phyloP scores from a whole-genome alignment of 2,797 vertebrate genomes.

The Gallinago nigripennis region DNA sequence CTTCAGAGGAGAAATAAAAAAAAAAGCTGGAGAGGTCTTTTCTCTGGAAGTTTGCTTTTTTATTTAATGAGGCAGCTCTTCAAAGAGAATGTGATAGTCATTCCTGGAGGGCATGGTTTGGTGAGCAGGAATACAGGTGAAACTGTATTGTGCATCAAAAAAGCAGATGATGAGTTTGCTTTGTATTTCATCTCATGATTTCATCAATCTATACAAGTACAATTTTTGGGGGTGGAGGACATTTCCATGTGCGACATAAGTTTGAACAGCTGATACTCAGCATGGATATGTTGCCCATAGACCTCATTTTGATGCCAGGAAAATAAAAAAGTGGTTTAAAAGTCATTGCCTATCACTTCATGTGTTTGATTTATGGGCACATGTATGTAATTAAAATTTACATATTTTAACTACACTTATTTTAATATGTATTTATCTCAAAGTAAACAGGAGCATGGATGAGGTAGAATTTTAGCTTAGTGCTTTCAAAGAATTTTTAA shows the following conservation, averaged over 20 bases:
- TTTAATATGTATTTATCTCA: background rate
- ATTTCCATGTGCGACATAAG: constrained; percentile 10
- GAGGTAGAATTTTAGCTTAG: background rate
- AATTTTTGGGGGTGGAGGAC: background rate
- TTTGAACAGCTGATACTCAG: constrained; percentile 61
- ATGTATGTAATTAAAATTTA: background rate
- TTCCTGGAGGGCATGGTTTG: constrained; percentile 65
- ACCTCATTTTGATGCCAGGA: constrained; percentile 31
- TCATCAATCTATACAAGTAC: background rate
- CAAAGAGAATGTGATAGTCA: constrained; percentile 60
- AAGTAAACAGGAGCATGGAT: background rate
- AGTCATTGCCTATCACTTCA: background rate
- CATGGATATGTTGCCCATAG: constrained; percentile 37
- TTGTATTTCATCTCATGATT: constrained; percentile 37
- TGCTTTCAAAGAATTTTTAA: background rate
- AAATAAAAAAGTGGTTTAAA: constrained; percentile 35
- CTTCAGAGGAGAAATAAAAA: constrained; percentile 47
- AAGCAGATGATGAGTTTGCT: constrained; percentile 35
- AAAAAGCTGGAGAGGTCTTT: constrained; percentile 27
- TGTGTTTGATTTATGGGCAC: constrained; percentile 29
- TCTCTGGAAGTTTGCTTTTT: constrained; percentile 49
- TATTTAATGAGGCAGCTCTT: constrained; percentile 63
- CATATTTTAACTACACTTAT: background rate
- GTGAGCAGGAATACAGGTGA: constrained; percentile 50
- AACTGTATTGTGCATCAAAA: constrained; percentile 37